Base-by-base conservation (phyloP, 1,140 invertebrate genomes). In the Oedothorax gibbosus region DNA sequence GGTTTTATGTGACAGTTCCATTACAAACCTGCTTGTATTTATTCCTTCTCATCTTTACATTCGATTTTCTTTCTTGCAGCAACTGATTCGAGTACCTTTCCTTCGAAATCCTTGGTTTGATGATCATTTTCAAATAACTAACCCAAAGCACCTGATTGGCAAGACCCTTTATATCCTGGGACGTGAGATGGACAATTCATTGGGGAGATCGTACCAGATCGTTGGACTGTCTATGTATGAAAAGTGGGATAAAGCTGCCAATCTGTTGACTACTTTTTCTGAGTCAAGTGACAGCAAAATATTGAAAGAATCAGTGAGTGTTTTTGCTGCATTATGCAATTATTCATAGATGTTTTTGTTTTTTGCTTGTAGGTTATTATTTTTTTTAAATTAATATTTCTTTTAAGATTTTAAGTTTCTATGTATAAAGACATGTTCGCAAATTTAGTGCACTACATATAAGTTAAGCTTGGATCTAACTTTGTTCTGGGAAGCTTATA, bases 101-200 rank as follows among this genome's bases (percentile, higher is more conserved):
- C 86, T 98, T 54, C 92, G 94, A 88, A 97, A 97, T 89, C 93
- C 93, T 5, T 95, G 91, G 89, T 94, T 94, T 90, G 96, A 98
- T 91, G 94, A 95, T 89, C 96, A 98, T 90, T 96, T 97, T 91
- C 95, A 97, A 90, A 89, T 96, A 6, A 92, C 89, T 81, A 92
- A 96, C 87, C 91, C 93, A 10, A 89, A 91, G 60, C 91, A 93
- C 89, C 89, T 96, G 53, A 90, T 94, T 64, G 96, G 96, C 7
- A 98, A 97, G 91, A 95, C 95, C 0, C 89, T 97, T 15, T 84
- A 90, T 89, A 62, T 92, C 92, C 88, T 92, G 93, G 87, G 93
- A 1, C 85, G 87, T 91, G 91, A 88, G 35, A 82, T 89, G 11
- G 88, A 91, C 73, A 91, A 93, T 88, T 87, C 91, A 86, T 86